phyloP scores from a whole-genome alignment of 2,113 vertebrate species.

The Physeter macrocephalus region DNA sequence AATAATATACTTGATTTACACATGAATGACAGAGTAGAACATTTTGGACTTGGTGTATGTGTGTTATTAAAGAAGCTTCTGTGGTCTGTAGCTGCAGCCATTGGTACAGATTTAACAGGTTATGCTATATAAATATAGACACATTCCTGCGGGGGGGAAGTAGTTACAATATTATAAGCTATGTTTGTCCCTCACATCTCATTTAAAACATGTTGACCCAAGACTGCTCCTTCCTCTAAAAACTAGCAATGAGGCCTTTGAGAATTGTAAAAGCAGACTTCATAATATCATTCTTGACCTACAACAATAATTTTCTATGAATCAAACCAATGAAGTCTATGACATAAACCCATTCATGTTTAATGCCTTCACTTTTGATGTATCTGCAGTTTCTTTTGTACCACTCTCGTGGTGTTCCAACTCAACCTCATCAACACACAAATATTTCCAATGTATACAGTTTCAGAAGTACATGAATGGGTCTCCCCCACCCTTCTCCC shows the following conservation, averaged over 20 bases:
- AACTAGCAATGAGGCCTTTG: slow-evolving; percentile 43
- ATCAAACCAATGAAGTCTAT: slow-evolving; percentile 18
- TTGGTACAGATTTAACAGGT: slow-evolving; percentile 69
- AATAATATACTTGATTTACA: slow-evolving; percentile 77
- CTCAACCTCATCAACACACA: background rate
- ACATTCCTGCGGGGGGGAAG: slow-evolving; percentile 42
- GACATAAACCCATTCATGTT: background rate
- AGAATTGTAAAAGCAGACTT: slow-evolving; percentile 32
- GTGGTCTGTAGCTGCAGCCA: slow-evolving; percentile 64
- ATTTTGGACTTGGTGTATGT: slow-evolving; percentile 64
- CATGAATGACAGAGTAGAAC: slow-evolving; percentile 72
- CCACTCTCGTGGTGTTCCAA: background rate
- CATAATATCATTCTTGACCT: slow-evolving; percentile 24
- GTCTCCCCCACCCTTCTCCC: background rate
- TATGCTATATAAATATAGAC: slow-evolving; percentile 71
- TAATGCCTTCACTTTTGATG: background rate
- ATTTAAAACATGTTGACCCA: slow-evolving; percentile 54
- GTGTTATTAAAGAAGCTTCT: slow-evolving; percentile 73
- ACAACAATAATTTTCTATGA: slow-evolving; percentile 35
- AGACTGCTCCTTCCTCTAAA: slow-evolving; percentile 44
- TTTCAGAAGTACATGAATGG: slow-evolving; percentile 20
- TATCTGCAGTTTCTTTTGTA: slow-evolving; percentile 34
- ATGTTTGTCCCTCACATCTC: slow-evolving; percentile 64
- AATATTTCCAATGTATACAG: background rate
- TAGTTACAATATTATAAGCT: slow-evolving; percentile 61